A percentile compares a stretch with the other conserved stretches of the same genome.
Conservation (phyloP, 2,113 vertebrate genomes). For the Rhodinocichla rosea region DNA sequence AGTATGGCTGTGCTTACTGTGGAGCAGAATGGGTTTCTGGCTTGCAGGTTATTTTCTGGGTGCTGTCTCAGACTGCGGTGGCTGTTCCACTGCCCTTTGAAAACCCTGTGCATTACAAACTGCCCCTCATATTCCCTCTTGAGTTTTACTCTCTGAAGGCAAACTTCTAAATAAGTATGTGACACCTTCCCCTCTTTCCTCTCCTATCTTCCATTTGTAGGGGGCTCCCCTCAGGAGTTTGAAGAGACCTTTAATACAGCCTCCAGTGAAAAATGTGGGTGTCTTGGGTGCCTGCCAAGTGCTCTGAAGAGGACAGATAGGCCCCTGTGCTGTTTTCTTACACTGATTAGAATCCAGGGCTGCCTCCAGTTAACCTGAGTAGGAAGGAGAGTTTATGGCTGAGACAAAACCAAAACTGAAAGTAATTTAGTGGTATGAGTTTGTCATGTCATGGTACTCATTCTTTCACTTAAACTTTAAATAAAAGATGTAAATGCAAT, state of each 20-base stretch:
- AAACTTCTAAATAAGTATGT: not conserved
- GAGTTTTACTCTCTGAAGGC: not conserved
- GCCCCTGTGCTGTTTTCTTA: not conserved
- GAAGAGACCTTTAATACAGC: not conserved
- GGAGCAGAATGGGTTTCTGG: not conserved
- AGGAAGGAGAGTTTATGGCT: not conserved
- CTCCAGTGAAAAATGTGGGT: not conserved
- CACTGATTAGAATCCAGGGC: not conserved
- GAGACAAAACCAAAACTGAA: not conserved
- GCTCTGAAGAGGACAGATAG: not conserved
- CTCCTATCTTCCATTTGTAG: not conserved
- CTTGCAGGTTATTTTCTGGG: not conserved
- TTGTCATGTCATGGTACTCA: not conserved
- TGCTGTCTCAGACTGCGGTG: not conserved
- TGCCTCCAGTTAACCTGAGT: not conserved
- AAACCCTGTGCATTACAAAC: not conserved
- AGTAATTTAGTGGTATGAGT: not conserved
- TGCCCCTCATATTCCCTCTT: not conserved
- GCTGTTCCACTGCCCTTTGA: not conserved
- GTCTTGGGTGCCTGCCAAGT: not conserved
- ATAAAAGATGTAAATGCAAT: not conserved
- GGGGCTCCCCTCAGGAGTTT: not conserved
- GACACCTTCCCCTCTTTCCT: not conserved
- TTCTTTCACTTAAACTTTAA: not conserved
- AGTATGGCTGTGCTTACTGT: too few relatives aligned